These are phyloP conservation scores for Archilochus colubris DNA, from an alignment of 2,113 vertebrate species.

Conservation along the genomic window DNA sequence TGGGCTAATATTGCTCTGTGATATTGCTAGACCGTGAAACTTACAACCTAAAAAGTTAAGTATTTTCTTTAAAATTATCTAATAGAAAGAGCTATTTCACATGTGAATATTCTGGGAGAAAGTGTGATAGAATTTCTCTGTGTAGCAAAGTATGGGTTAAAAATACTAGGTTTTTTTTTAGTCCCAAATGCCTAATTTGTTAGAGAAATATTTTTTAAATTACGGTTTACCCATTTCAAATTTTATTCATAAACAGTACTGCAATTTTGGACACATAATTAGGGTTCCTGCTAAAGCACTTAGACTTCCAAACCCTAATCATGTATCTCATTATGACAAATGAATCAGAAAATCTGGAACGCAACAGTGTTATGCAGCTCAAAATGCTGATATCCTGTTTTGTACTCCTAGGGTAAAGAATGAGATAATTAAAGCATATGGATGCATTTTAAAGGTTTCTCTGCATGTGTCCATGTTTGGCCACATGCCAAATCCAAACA, in stretches of 20 bases:
- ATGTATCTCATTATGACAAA: constrained; percentile 37
- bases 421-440: constrained; percentile 19
- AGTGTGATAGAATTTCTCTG: not conserved
- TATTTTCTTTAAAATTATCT: constrained; percentile 1
- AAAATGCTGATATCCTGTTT: constrained; percentile 28
- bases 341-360: constrained; percentile 48
- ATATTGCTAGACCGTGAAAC: constrained; percentile 59
- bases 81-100: constrained; percentile 7
- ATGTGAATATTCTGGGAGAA: not conserved
- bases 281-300: constrained; percentile 21
- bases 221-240: not conserved
- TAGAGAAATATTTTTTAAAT: not conserved
- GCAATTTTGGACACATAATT: constrained; percentile 37
- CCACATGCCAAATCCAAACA: constrained; percentile 3
- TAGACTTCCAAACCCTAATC: constrained; percentile 40
- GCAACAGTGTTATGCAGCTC: not conserved
- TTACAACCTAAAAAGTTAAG: not conserved
- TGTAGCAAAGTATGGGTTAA: constrained; percentile 5
- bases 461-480: not conserved
- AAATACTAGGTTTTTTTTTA: constrained; percentile 25
- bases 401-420: constrained; percentile 11
- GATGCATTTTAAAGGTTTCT: constrained; percentile 26
- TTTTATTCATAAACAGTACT: constrained; percentile 6
- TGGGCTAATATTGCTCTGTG: constrained; percentile 58
- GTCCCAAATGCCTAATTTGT: not conserved